These are phyloP conservation scores for Myotis yumanensis DNA, from an alignment of 2,113 vertebrate genomes.

Conservation along the genomic window DNA sequence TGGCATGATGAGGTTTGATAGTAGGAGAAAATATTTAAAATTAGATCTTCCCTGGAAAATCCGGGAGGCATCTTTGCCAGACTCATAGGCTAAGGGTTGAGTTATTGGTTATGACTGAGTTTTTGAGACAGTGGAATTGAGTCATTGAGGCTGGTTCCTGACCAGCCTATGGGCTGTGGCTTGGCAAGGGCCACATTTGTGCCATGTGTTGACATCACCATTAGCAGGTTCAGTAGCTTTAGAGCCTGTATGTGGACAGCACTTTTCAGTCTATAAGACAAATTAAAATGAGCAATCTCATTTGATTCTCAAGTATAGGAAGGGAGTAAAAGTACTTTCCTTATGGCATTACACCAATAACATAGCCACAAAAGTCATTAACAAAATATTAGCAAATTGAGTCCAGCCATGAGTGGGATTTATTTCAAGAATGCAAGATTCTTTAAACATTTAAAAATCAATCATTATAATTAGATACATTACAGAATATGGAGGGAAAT, in stretches of 20 bases:
- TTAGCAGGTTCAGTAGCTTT: background rate
- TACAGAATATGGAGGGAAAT: background rate
- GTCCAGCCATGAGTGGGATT: background rate
- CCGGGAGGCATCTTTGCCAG: background rate
- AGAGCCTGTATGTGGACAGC: background rate
- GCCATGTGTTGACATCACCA: background rate
- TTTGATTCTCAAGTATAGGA: background rate
- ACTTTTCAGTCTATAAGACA: background rate
- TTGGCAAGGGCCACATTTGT: too few relatives aligned
- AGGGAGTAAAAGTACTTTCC: background rate
- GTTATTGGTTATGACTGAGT: background rate
- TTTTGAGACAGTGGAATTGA: background rate
- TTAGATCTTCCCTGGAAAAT: background rate
- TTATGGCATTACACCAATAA: background rate
- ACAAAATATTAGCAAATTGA: conserved; percentile 30
- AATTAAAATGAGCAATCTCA: background rate
- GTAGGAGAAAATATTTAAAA: conserved; percentile 1
- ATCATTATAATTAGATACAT: background rate
- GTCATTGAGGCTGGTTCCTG: background rate
- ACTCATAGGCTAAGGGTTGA: background rate
- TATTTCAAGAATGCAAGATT: background rate
- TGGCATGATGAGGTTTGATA: background rate
- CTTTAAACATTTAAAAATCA: conserved; percentile 1
- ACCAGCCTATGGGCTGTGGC: background rate
- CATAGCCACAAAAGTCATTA: background rate